Evolutionary conservation across 2,888 invertebrate genomes (phyloP).

Genomic region (Notodonta dromedarius): DNA sequence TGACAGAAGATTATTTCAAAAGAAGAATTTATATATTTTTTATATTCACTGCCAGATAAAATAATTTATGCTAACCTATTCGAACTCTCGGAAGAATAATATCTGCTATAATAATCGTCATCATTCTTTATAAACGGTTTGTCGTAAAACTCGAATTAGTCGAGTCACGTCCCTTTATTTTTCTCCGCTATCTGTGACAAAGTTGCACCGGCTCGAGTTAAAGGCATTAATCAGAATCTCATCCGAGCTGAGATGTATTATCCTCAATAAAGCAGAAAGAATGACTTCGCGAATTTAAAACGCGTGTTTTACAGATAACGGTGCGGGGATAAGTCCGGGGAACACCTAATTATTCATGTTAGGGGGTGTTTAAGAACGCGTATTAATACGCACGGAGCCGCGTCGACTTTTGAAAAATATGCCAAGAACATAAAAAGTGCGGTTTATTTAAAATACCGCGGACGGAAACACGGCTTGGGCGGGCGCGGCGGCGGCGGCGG

Average conservation of each 20-base stretch:
- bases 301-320: conserved; percentile 80
- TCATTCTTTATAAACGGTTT: conserved; percentile 34
- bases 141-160: conserved; percentile 74
- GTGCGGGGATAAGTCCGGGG: conserved; percentile 68
- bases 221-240: conserved; percentile 81
- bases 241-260: conserved; percentile 78
- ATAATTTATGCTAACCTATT: conserved; percentile 15
- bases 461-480: conserved; percentile 77
- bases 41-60: conserved; percentile 30
- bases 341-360: conserved; percentile 84
- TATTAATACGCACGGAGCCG: conserved; percentile 70
- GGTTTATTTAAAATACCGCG: conserved; percentile 72
- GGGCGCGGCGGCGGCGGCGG: conserved; percentile 53
- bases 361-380: conserved; percentile 76
- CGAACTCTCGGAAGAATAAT: conserved; percentile 2
- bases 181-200: conserved; percentile 80
- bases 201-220: conserved; percentile 72
- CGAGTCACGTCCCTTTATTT: conserved; percentile 82
- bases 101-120: conserved; percentile 8
- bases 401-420: conserved; percentile 69
- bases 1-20: conserved; percentile 63
- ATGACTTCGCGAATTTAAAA: conserved; percentile 82
- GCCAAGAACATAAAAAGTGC: conserved; percentile 61
- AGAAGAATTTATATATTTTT: conserved; percentile 60
- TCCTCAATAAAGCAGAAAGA: conserved; percentile 81